Evolutionary conservation across 1,140 invertebrate species (phyloP), one percentile per base, ranked within the genome.

Genomic region (Musca domestica): DNA sequence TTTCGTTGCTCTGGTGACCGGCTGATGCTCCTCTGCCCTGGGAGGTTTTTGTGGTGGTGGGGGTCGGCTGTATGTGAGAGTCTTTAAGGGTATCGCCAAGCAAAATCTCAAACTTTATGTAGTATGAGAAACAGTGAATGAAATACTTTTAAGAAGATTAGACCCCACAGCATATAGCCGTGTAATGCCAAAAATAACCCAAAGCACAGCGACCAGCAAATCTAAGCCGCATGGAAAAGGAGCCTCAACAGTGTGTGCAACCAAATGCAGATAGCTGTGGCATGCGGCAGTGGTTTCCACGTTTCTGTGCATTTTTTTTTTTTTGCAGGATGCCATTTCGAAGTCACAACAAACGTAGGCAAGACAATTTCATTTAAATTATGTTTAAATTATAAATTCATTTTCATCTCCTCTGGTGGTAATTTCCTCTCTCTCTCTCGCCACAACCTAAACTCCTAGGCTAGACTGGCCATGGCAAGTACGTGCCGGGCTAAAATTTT

Each of bases 361-460:
- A 61, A 61, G 56, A 61, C 19, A 61, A 61, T 61, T 61, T 61
- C 56, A 61, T 34, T 61, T 61, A 61, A 61, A 61, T 61, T 61
- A 41, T 61, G 56, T 61, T 61, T 61, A 61, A 61, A 61, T 61
- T 61, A 61, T 61, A 61, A 61, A 61, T 61, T 61, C 56, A 34
- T 61, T 61, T 61, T 61, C 56, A 41, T 23, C 54, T 27, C 25
- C 25, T 58, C 25, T 17, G 25, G 7, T 7, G 12, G n/a, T 27
- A 58, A 61, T 19, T 51, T 20, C 27, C 17, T 2, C 30, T n/a
- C n/a, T n/a, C n/a, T n/a, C n/a, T n/a, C 17, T 19, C 27, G 17
- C 22, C 52, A 15, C 49, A 58, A 58, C 54, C 7, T 12, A 23
- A 14, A 25, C 10, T 54, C 14, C 19, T 41, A 41, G 34, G 34